Conservation (phyloP, 1,140 invertebrate genomes). For the Aphelinus certus region DNA sequence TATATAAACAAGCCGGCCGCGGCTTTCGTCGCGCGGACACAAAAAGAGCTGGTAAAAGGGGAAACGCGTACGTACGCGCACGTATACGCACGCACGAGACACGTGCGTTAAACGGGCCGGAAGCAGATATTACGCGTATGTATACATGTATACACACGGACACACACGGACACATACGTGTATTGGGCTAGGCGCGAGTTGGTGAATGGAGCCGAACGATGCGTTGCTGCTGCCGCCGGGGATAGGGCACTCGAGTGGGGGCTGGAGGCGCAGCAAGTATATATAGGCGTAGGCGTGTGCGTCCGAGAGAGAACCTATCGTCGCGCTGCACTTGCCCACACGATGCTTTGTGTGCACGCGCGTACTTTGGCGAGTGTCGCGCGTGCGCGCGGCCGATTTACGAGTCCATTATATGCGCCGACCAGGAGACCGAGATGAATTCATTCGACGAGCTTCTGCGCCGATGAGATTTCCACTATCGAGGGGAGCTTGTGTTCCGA, state of each 20-base stretch:
- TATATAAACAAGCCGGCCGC: too few relatives aligned
- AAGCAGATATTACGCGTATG: constrained; percentile 27
- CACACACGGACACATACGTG: too few relatives aligned
- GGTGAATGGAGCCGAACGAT: constrained; percentile 13
- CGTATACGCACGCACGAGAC: neutral
- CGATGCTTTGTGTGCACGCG: constrained; percentile 6
- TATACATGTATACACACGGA: too few relatives aligned
- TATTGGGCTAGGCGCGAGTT: constrained; percentile 16
- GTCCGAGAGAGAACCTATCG: neutral
- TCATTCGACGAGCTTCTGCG: too few relatives aligned
- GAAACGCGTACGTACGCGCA: neutral
- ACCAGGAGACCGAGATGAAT: too few relatives aligned
- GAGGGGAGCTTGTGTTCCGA: too few relatives aligned
- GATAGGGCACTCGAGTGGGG: neutral
- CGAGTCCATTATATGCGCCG: neutral
- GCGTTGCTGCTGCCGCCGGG: too few relatives aligned
- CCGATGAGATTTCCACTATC: too few relatives aligned
- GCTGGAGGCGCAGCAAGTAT: too few relatives aligned
- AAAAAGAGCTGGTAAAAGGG: too few relatives aligned
- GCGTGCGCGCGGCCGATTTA: neutral
- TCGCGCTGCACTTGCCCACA: constrained; percentile 11
- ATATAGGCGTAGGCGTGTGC: constrained; percentile 12
- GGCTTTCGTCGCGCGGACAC: too few relatives aligned
- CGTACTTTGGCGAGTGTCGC: neutral
- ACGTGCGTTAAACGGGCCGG: neutral